These are phyloP conservation scores for Nixonia krombeini DNA, from an alignment of 1,140 invertebrate genomes.

Conservation along the genomic window DNA sequence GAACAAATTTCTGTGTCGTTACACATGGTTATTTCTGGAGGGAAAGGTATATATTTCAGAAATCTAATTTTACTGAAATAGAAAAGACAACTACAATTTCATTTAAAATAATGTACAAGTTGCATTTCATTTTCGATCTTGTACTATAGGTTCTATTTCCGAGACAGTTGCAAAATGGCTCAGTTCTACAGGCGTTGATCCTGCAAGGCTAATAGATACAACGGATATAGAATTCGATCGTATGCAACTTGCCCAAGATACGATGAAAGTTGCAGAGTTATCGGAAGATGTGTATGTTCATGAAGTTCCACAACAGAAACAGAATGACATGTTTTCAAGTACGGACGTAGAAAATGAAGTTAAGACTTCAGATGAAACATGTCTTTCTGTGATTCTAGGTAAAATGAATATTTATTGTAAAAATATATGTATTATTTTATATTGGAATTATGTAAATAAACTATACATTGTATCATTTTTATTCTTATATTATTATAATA, in stretches of 20 bases:
- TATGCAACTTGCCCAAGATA: constrained; percentile 41
- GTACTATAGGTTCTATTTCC: constrained; percentile 78
- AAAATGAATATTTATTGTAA: too few relatives aligned
- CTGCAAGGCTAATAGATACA: constrained; percentile 69
- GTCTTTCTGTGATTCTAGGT: constrained; percentile 52
- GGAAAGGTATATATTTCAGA: constrained; percentile 75
- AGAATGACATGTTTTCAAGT: constrained; percentile 18
- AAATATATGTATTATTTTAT: too few relatives aligned
- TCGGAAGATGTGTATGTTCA: constrained; percentile 51
- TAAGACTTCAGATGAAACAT: constrained; percentile 43
- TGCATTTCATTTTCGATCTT: neutral
- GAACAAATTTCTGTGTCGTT: constrained; percentile 79
- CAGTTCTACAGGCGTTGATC: constrained; percentile 78
- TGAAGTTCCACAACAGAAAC: constrained; percentile 45
- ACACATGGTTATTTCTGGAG: constrained; percentile 81
- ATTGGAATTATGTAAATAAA: too few relatives aligned
- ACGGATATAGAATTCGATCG: constrained; percentile 65
- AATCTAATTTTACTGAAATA: too few relatives aligned
- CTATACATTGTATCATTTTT: too few relatives aligned
- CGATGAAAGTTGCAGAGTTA: constrained; percentile 33
- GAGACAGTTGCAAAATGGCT: constrained; percentile 88
- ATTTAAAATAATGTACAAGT: constrained; percentile 2
- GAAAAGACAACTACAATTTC: neutral
- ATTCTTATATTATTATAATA: too few relatives aligned
- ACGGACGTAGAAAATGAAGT: constrained; percentile 55